A percentile compares a stretch with the other conserved stretches of the same genome.
Conservation (phyloP, 2,113 vertebrate genomes). For the Tringa solitaria region DNA sequence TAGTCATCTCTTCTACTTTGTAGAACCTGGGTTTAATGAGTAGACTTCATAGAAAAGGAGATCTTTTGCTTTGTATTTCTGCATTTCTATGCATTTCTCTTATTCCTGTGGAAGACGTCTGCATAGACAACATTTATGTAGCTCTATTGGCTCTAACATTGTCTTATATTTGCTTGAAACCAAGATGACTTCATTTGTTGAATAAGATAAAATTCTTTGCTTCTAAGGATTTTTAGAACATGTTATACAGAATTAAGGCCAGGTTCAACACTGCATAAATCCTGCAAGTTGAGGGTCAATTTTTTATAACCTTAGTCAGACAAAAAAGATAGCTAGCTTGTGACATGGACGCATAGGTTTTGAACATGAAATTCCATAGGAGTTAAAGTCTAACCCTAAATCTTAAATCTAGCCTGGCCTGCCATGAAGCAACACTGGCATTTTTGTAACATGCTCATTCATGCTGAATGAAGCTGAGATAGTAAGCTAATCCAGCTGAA, state of each 20-base stretch:
- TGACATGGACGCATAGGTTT: not conserved
- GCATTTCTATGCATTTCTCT: not conserved
- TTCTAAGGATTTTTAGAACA: not conserved
- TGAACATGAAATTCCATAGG: not conserved
- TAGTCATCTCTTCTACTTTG: not conserved
- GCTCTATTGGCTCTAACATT: not conserved
- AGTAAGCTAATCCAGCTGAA: not conserved
- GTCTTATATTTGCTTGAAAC: not conserved
- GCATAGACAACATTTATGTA: not conserved
- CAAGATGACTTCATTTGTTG: not conserved
- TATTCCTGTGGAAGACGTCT: not conserved
- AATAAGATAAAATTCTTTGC: not conserved
- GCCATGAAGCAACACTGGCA: not conserved
- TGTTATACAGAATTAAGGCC: not conserved
- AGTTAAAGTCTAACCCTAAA: not conserved
- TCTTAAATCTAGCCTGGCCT: not conserved
- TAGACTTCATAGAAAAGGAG: not conserved
- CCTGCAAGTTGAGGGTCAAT: not conserved
- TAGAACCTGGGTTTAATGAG: not conserved
- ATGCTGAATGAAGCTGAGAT: not conserved
- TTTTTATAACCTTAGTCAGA: not conserved
- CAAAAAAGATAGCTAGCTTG: not conserved
- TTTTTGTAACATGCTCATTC: not conserved
- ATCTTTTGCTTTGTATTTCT: not conserved
- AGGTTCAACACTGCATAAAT: not conserved